A percentile compares a stretch with the other conserved stretches of the same genome.
phyloP scores from a whole-genome alignment of 1,140 invertebrate species.

The Delia radicum region DNA sequence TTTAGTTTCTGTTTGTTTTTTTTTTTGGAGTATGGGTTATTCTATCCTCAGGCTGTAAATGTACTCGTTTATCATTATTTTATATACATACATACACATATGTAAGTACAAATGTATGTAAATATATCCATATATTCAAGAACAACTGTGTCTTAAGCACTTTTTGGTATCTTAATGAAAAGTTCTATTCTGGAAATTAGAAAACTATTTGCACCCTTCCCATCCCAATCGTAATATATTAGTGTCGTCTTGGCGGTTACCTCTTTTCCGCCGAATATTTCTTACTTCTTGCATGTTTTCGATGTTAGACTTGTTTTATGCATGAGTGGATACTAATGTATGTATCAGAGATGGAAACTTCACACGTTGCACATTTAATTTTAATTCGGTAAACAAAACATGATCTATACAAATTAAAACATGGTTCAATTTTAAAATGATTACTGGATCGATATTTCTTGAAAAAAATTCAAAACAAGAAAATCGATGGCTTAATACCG shows the following conservation, averaged over 20 bases:
- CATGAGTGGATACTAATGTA: slow-evolving; percentile 7
- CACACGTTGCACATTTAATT: no score
- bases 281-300: neutral
- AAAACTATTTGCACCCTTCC: slow-evolving; percentile 8
- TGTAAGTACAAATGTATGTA: neutral
- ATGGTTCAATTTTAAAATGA: no score
- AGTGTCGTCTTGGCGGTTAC: neutral
- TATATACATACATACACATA: neutral
- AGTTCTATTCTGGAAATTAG: slow-evolving; percentile 15
- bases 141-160: slow-evolving; percentile 10
- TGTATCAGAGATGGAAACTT: no score
- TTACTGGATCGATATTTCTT: no score
- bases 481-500: no score
- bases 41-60: neutral
- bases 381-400: no score
- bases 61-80: slow-evolving; percentile 16
- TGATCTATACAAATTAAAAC: no score
- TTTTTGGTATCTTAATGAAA: slow-evolving; percentile 5
- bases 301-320: neutral
- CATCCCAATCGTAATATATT: neutral
- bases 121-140: neutral
- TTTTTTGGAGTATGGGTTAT: slow-evolving; percentile 17
- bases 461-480: no score
- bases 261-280: neutral
- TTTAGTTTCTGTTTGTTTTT: neutral